phyloP scores from a whole-genome alignment of 2,888 invertebrate genomes.

The Thereva nobilitata region DNA sequence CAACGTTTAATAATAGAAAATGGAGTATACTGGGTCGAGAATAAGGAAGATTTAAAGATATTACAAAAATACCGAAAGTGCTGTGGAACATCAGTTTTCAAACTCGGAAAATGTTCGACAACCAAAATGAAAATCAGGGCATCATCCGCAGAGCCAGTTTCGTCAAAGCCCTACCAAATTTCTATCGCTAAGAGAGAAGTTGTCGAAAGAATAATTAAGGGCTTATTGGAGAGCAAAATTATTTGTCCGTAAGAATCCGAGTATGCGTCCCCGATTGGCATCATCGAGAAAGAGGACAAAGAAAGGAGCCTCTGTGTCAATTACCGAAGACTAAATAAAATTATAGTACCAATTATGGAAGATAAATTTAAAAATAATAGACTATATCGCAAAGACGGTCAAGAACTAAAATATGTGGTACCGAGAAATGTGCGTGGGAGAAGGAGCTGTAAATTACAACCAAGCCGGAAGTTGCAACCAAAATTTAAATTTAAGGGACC shows the following conservation, averaged over 20 bases:
- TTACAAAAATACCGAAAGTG: not conserved
- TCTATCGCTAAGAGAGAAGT: not conserved
- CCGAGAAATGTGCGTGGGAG: no score
- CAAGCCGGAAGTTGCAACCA: no score
- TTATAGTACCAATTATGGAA: constrained; percentile 40
- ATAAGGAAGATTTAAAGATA: not conserved
- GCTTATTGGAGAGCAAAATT: not conserved
- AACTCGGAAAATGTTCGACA: not conserved
- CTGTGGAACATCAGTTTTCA: not conserved
- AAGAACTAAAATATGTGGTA: no score
- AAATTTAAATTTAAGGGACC: no score
- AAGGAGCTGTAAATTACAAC: no score
- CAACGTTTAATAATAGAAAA: not conserved
- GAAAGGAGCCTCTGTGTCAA: constrained; percentile 39
- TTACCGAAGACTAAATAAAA: not conserved
- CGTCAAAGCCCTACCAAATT: not conserved
- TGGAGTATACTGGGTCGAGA: not conserved
- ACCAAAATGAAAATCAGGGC: no score
- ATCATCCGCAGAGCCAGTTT: not conserved
- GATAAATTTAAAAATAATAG: no score
- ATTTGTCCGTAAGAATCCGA: not conserved
- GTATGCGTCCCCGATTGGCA: constrained; percentile 42
- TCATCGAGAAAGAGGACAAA: constrained; percentile 42
- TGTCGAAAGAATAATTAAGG: not conserved
- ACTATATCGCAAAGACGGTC: no score